These are phyloP conservation scores for Thysanoteuthis rhombus DNA, from an alignment of 2,888 invertebrate species.

Conservation along the genomic window DNA sequence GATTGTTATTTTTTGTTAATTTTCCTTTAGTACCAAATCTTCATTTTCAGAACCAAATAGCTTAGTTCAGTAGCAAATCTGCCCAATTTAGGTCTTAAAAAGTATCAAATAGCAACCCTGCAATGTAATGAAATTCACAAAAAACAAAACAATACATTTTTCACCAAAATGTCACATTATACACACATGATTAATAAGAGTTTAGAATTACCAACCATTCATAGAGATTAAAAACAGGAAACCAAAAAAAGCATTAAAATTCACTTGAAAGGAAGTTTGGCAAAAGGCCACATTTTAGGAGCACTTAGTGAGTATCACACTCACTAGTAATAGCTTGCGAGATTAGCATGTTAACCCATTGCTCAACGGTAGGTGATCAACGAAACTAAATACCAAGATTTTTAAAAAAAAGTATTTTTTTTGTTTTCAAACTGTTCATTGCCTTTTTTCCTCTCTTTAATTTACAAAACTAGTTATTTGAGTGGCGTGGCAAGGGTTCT, in stretches of 20 bases:
- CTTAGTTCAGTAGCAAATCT: too few relatives aligned
- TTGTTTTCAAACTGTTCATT: neutral
- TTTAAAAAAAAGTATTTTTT: neutral
- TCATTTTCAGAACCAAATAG: too few relatives aligned
- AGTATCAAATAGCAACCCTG: too few relatives aligned
- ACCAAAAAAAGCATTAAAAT: too few relatives aligned
- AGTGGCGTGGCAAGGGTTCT: too few relatives aligned
- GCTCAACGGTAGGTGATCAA: neutral
- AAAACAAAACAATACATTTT: neutral
- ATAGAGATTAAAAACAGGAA: neutral
- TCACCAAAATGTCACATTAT: neutral
- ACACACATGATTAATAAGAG: too few relatives aligned
- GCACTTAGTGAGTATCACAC: neutral
- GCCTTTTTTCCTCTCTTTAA: neutral
- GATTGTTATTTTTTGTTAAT: too few relatives aligned
- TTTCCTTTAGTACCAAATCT: too few relatives aligned
- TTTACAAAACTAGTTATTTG: too few relatives aligned
- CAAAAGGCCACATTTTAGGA: neutral
- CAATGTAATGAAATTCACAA: neutral
- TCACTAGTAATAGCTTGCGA: neutral
- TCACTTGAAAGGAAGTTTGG: neutral
- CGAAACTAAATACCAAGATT: neutral
- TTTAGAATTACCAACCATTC: too few relatives aligned
- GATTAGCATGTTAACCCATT: neutral
- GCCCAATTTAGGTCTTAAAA: too few relatives aligned